Evolutionary conservation across 1,140 invertebrate species (phyloP), one percentile per base, ranked within the genome.

Genomic region (Cyclargus thomasi): DNA sequence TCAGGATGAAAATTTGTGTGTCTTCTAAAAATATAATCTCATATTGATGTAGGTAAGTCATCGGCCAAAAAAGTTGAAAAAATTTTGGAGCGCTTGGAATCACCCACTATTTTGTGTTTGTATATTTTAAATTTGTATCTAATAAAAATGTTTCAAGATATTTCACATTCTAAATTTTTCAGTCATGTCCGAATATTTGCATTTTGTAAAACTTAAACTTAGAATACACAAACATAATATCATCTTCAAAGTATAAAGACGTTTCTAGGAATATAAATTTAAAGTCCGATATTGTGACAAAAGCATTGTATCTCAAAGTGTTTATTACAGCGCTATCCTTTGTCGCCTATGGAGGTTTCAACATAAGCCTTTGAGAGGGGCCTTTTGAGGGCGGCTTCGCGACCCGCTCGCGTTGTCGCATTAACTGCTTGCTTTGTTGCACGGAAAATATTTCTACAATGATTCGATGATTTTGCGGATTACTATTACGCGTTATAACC

Each of bases 241-340:
- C 2, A 29, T 29, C 29, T 29, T 29, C 29, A 29, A 29, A 29
- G 29, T 29, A 29, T 29, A 29, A 47, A 47, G 39, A 47, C 14
- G 39, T 47, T 47, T 8, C 5, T 47, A 47, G 39, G 14, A 47
- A 16, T 47, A 47, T 47, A 47, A 47, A 47, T 47, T 47, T 47
- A 47, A 47, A 59, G 55, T 21, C 53, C 53, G 16, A 55, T 18
- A 18, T n/a, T n/a, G n/a, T 59, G 55, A 20, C 55, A 59, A 59
- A 18, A 21, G 55, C 22, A 63, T 63, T 63, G 22, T 63, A 7
- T 63, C 22, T 63, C 7, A 47, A 18, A 62, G 20, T 63, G 22
- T 63, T 63, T 63, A 63, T 63, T 63, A 63, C 62, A 63, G 22
- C 62, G 22, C 22, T 63, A 63, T 63, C 62, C 62, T 63, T 63